Evolutionary conservation across 2,113 vertebrate genomes (phyloP), one percentile per base, ranked within the genome.

Genomic region (Macrotus californicus): DNA sequence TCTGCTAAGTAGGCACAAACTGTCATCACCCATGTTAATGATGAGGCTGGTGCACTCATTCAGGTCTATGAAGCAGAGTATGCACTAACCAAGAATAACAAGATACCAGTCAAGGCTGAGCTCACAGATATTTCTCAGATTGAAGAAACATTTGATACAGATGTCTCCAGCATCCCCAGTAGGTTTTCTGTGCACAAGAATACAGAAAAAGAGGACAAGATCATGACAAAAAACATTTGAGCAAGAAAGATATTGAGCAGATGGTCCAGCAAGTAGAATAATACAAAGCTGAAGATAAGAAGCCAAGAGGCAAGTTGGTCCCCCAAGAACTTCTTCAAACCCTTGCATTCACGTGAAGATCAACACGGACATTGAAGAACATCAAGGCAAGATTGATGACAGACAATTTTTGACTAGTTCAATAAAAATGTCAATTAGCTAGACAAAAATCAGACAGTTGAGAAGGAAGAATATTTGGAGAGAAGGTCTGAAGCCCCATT

Each of bases 251-350:
- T 96, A 98, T 98, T 91, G 98, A 98, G 26, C 97, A 98, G 90
- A 99, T 98, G 98, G 98, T 98, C 14, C 97, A 98, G 77, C 98
- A 99, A 95, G 98, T 98, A 2, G 98, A 99, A 96, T 98, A 98
- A 52, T 98, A 98, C 97, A 99, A 98, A 96, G 93, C 96, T 43
- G 98, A 99, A 91, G 98, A 98, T 92, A 98, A 98, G 15, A 98
- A 98, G 9, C 98, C 98, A 88, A 98, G 98, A 72, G 98, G 99
- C 85, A 98, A 98, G 89, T 98, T 98, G 3, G 12, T 70, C 19
- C 22, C 56, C 98, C 0, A 98, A 98, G 98, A 98, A 98, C 7
- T 97, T 96, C 10, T 96, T 99, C 91, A 98, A 98, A 97, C 98
- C 97, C 0, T 98, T 21, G 98, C 98, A 19, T 99, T 98, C 97